Base-by-base conservation (phyloP, 2,888 invertebrate genomes). In the Isoperla grammatica region DNA sequence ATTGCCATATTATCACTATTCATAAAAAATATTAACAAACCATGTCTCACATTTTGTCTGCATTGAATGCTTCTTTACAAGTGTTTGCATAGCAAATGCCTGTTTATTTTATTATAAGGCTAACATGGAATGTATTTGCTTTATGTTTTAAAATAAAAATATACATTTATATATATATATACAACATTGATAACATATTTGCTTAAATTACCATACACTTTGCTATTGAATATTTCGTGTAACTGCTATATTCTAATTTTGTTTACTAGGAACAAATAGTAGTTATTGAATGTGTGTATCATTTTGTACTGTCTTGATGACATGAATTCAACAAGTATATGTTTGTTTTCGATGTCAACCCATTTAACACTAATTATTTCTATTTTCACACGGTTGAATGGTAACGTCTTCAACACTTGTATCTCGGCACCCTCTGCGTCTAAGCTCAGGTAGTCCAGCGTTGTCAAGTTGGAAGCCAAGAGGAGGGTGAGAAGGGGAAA, bases 401-500 rank as follows among this genome's bases (percentile, higher is more conserved):
- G 85, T 71, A 85, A 74, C 12, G 82, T 82, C 58, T 73, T 73
- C 49, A 86, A 73, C 5, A 67, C 67, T 64, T 77, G 74, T 49
- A 78, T 65, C 67, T 81, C 80, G 1, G 76, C 75, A 9, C 80
- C 76, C 22, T 75, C 76, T 0, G 83, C 80, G 62, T 82, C 85
- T 63, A 92, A 76, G 70, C 86, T 83, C 66, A 90, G 77, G 71
- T 86, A 85, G 74, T 87, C 83, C 20, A 90, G 80, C 40, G 75
- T 76, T 8, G 85, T 80, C 50, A 84, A 81, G 70, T 87, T 86
- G 64, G 86, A 87, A 49, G 91, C 91, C 68, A 88, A 75, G 72
- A 92, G 78, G 64, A 92, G 79, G 1, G 91, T 90, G 72, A 86
- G 88, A 63, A 93, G 78, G 59, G 92, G 92, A 72, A 91, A 89